A percentile compares a stretch with the other conserved stretches of the same genome.
Conservation (phyloP, 1,140 invertebrate species). For the Micrasema minimum region DNA sequence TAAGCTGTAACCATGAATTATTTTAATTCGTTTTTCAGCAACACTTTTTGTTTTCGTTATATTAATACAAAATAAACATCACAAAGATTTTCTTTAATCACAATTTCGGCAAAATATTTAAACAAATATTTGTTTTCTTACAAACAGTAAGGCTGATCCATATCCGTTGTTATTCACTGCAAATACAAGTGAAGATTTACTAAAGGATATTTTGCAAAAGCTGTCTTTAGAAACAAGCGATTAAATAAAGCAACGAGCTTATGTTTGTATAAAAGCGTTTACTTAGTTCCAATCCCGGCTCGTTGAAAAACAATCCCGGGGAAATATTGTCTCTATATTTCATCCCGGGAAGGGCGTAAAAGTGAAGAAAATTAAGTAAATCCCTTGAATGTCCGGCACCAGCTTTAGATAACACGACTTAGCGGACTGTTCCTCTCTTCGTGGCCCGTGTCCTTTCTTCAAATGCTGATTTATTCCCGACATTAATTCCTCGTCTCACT, state of each 20-base stretch:
- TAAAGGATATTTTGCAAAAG: not conserved
- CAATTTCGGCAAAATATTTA: too few species aligned
- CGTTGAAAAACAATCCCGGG: constrained; percentile 7
- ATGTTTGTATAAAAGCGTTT: not conserved
- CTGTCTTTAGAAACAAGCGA: not conserved
- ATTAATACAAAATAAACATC: too few species aligned
- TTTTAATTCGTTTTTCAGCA: too few species aligned
- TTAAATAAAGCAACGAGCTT: not conserved
- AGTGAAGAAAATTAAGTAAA: constrained; percentile 28
- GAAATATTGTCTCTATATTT: constrained; percentile 14
- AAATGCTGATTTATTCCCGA: constrained; percentile 18
- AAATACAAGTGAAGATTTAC: not conserved
- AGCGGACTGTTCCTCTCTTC: constrained; percentile 6
- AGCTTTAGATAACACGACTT: constrained; percentile 33
- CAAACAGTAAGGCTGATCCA: too few species aligned
- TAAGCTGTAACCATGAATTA: too few species aligned
- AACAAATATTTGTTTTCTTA: too few species aligned
- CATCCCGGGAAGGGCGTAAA: not conserved
- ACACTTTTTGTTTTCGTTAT: too few species aligned
- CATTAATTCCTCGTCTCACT: constrained; percentile 16
- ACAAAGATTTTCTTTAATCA: too few species aligned
- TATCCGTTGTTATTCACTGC: too few species aligned
- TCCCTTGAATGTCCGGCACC: constrained; percentile 28
- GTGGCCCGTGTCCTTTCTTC: not conserved
- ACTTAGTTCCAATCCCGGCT: not conserved